A percentile compares a stretch with the other conserved stretches of the same genome.
Conservation (phyloP, 2,888 invertebrate genomes). For the Psylliodes chrysocephalus region DNA sequence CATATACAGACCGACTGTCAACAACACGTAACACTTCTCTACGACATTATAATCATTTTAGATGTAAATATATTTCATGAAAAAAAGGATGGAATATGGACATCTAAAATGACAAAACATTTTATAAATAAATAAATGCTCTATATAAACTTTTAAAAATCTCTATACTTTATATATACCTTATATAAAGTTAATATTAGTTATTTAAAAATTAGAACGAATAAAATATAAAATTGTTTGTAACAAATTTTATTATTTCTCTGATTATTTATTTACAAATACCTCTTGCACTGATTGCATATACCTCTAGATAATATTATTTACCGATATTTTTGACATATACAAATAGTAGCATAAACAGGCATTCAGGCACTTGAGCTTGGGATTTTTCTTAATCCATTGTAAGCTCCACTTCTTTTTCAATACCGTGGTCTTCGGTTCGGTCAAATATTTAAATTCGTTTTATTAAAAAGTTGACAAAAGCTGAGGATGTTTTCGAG, state of each 20-base stretch:
- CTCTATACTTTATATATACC: conserved; percentile 9
- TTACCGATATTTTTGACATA: no score
- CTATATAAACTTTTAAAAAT: conserved; percentile 25
- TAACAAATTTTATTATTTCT: conserved; percentile 21
- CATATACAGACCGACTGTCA: conserved; percentile 43
- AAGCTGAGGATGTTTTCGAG: no score
- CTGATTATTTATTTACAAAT: conserved; percentile 12
- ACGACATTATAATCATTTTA: conserved; percentile 5
- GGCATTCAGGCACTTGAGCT: no score
- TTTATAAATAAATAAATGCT: conserved; percentile 30
- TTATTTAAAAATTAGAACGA: conserved; percentile 20
- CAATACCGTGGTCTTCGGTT: no score
- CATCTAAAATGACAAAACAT: conserved; percentile 5
- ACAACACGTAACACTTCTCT: conserved; percentile 32
- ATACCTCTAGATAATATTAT: no score
- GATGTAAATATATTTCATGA: conserved; percentile 3
- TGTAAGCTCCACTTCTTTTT: no score
- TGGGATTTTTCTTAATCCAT: no score
- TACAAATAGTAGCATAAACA: no score
- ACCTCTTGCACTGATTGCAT: neutral
- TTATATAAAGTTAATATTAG: conserved; percentile 31
- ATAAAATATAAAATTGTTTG: conserved; percentile 23
- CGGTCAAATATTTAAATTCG: no score
- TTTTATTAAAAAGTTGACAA: no score
- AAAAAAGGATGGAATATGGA: neutral